These are phyloP conservation scores for Erythrocercus mccallii DNA, from an alignment of 2,113 vertebrate genomes.

Conservation along the genomic window DNA sequence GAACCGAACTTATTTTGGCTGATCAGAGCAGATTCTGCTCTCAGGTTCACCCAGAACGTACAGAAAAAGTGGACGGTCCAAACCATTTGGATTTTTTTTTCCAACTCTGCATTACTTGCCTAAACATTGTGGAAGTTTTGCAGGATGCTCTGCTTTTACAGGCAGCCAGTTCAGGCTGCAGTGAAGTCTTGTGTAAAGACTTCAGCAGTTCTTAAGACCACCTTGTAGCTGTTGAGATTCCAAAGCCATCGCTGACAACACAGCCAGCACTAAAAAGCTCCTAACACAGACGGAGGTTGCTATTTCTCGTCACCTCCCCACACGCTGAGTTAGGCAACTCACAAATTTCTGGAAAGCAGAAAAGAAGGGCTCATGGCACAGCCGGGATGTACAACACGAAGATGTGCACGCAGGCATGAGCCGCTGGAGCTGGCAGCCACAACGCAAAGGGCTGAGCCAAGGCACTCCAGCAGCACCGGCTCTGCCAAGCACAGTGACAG, in stretches of 20 bases:
- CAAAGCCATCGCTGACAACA: not conserved
- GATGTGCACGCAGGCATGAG: accelerated
- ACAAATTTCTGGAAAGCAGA: not conserved
- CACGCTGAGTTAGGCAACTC: not conserved
- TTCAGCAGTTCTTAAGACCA: not conserved
- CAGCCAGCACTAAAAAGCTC: not conserved
- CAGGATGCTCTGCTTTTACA: not conserved
- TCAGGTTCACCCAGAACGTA: not conserved
- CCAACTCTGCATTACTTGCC: not conserved
- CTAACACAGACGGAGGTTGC: accelerated
- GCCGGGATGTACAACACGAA: not conserved
- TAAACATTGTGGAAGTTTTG: not conserved
- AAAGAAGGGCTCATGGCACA: not conserved
- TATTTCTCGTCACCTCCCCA: not conserved
- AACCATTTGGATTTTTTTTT: not conserved
- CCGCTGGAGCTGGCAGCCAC: not conserved
- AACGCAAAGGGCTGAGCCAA: not conserved
- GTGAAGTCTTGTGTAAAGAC: not conserved
- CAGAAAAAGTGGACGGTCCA: not conserved
- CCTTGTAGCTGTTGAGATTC: not conserved
- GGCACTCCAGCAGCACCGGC: accelerated
- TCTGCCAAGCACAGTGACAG: not conserved
- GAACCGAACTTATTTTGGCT: not conserved
- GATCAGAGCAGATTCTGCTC: not conserved
- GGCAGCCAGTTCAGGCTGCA: not conserved